Conservation (phyloP, 2,797 vertebrate genomes). For the Cygnus olor region DNA sequence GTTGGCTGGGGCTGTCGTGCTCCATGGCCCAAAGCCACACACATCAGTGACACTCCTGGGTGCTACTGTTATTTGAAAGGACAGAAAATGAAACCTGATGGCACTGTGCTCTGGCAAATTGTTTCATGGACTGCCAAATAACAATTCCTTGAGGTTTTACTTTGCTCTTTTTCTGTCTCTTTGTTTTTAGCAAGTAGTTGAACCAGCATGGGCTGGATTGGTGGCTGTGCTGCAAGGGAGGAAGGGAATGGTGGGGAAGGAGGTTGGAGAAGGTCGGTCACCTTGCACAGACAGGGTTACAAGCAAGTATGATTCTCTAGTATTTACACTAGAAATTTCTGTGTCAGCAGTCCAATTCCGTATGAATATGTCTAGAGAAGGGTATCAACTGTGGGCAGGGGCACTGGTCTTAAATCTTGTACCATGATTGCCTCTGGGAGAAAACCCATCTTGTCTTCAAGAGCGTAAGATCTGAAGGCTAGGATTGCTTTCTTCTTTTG, state of each 20-base stretch:
- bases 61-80: neutral
- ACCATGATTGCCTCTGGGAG: neutral
- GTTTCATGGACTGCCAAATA: neutral
- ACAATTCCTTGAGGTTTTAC: neutral
- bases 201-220: neutral
- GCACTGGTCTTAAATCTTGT: neutral
- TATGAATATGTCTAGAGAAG: neutral
- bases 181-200: neutral
- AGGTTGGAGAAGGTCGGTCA: neutral
- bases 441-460: neutral
- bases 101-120: neutral
- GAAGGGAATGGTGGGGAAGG: neutral
- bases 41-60: neutral
- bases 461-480: neutral
- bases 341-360: neutral
- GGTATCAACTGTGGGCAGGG: neutral
- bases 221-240: neutral
- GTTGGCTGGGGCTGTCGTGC: neutral
- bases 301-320: neutral
- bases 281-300: neutral
- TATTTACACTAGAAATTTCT: neutral
- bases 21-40: neutral
- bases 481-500: neutral
- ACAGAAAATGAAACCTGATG: neutral
- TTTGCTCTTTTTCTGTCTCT: neutral